Conservation (phyloP, 2,888 invertebrate species). For the Anagyrus pseudococci region DNA sequence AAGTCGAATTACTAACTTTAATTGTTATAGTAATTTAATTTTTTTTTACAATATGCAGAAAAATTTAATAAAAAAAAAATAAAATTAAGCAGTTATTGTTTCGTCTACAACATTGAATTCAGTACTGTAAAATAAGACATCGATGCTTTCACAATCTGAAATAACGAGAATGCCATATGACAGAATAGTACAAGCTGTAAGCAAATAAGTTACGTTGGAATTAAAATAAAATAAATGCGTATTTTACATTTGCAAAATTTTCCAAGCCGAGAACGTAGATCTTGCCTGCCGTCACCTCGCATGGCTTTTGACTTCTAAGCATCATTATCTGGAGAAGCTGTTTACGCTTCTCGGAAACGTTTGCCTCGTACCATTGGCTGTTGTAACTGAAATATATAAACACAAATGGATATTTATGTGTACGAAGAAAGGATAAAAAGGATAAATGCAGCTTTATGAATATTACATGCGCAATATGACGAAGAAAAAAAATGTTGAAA, state of each 20-base stretch:
- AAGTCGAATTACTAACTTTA: no score
- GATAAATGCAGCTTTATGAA: no score
- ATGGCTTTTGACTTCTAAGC: slow-evolving; percentile 26
- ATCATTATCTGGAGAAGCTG: slow-evolving; percentile 28
- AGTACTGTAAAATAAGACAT: slow-evolving; percentile 36
- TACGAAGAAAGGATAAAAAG: background rate
- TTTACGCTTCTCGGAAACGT: slow-evolving; percentile 16
- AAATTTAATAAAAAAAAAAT: no score
- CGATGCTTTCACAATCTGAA: slow-evolving; percentile 30
- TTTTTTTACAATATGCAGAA: no score
- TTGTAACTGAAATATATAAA: slow-evolving; percentile 25
- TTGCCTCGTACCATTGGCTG: slow-evolving; percentile 28
- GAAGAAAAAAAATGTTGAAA: no score
- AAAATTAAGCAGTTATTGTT: background rate
- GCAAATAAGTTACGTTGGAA: no score
- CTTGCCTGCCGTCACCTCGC: slow-evolving; percentile 28
- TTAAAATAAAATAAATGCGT: background rate
- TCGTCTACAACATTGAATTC: slow-evolving; percentile 20
- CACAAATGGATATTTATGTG: background rate
- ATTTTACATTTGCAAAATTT: slow-evolving; percentile 30
- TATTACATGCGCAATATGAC: no score
- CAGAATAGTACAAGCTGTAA: background rate
- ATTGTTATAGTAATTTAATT: no score
- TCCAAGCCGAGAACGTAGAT: slow-evolving; percentile 30
- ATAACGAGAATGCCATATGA: background rate